phyloP scores from a whole-genome alignment of 53 echinoderm and acorn worm genomes.

The Stichopus horrens region DNA sequence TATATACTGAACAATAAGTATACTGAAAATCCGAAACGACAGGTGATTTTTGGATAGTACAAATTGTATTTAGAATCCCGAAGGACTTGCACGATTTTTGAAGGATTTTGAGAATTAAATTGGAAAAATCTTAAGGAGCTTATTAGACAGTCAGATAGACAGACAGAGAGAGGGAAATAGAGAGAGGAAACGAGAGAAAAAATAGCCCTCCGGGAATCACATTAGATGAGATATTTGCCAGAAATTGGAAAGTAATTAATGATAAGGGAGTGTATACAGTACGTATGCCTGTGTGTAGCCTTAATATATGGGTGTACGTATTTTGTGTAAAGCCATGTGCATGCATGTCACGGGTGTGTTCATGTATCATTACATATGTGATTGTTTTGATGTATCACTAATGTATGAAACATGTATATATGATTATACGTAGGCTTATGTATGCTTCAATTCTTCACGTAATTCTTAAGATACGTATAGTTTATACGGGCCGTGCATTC shows the following conservation, averaged over 20 bases:
- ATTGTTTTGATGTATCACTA: too few relatives aligned
- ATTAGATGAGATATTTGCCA: not conserved
- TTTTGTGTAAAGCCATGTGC: too few relatives aligned
- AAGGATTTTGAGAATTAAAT: not conserved
- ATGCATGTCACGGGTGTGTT: too few relatives aligned
- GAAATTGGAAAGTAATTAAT: not conserved
- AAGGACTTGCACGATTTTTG: not conserved
- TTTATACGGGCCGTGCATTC: too few relatives aligned
- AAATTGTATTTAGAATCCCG: conserved; percentile 2
- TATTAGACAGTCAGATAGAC: not conserved
- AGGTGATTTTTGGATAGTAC: not conserved
- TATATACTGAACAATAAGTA: not conserved
- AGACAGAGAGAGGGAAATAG: too few relatives aligned
- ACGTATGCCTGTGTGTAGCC: too few relatives aligned
- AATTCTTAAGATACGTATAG: too few relatives aligned
- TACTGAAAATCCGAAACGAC: not conserved
- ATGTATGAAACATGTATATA: too few relatives aligned
- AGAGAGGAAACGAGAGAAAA: not conserved
- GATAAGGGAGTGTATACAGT: not conserved
- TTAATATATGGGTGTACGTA: too few relatives aligned
- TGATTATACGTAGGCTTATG: too few relatives aligned
- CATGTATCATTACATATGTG: too few relatives aligned
- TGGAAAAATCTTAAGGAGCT: not conserved
- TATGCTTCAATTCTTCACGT: too few relatives aligned
- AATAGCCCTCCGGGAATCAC: not conserved